Percentiles rank a stretch among this genome's conserved stretches.
phyloP scores from a whole-genome alignment of 2,113 vertebrate genomes.

The Mellivora capensis region DNA sequence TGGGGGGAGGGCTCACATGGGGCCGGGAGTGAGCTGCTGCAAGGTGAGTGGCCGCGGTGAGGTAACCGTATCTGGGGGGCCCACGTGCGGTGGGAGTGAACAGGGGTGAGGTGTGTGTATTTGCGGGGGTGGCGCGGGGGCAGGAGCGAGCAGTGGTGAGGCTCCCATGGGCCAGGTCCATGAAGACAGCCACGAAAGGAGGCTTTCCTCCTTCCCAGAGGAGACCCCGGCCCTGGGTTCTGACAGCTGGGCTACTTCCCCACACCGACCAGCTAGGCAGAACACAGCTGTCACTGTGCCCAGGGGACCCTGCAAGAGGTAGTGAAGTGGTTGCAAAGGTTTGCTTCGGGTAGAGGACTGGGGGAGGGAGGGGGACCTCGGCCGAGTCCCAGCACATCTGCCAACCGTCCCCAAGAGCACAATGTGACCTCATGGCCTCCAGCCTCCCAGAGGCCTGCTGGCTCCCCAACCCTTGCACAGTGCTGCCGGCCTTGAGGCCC shows the following conservation, averaged over 20 bases:
- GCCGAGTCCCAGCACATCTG: not conserved
- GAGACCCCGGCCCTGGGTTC: not conserved
- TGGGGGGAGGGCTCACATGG: not conserved
- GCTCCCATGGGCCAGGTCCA: not conserved
- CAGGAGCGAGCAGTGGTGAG: not conserved
- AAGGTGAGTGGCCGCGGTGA: not conserved
- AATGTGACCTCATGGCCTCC: not conserved
- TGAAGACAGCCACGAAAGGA: not conserved
- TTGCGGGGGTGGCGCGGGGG: not conserved
- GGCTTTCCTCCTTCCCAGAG: not conserved
- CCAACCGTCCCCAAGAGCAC: not conserved
- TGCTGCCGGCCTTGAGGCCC: not conserved
- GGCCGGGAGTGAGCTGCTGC: not conserved
- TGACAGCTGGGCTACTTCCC: not conserved
- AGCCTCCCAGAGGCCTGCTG: not conserved
- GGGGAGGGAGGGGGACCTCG: not conserved
- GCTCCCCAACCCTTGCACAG: not conserved
- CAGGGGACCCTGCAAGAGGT: slow-evolving; percentile 62
- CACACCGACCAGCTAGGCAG: not conserved
- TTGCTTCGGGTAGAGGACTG: not conserved
- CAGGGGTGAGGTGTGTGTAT: not conserved
- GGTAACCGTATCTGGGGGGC: not conserved
- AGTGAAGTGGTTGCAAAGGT: slow-evolving; percentile 45
- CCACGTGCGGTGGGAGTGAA: not conserved
- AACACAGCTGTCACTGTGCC: not conserved